phyloP scores from a whole-genome alignment of 2,113 vertebrate genomes.

The Scatophagus argus region DNA sequence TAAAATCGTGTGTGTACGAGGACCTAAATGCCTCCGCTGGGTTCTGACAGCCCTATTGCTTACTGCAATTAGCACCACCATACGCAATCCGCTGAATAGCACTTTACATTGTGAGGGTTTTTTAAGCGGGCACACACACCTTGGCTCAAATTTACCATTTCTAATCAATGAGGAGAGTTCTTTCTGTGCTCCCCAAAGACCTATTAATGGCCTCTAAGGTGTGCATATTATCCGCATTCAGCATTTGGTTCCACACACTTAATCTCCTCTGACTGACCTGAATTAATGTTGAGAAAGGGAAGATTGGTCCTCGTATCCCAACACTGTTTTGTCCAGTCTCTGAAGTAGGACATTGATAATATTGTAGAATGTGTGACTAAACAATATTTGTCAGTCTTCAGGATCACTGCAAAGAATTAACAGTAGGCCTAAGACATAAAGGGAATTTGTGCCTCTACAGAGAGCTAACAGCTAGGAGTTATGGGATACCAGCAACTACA shows the following conservation, averaged over 20 bases:
- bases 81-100: conserved; percentile 78
- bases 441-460: background rate
- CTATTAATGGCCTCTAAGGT: conserved; percentile 80
- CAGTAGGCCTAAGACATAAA: conserved; percentile 5
- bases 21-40: conserved; percentile 82
- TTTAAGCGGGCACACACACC: conserved; percentile 69
- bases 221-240: conserved; percentile 81
- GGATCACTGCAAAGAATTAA: conserved; percentile 52
- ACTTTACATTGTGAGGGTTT: conserved; percentile 71
- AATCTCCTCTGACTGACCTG: conserved; percentile 79
- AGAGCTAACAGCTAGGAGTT: background rate
- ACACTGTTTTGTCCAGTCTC: conserved; percentile 69
- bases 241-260: conserved; percentile 78
- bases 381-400: conserved; percentile 29
- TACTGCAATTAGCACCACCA: conserved; percentile 83
- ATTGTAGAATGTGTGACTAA: conserved; percentile 30
- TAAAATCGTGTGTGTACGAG: conserved; percentile 63
- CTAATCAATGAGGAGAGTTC: conserved; percentile 79
- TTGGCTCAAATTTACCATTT: conserved; percentile 78
- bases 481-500: background rate
- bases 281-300: conserved; percentile 76
- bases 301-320: conserved; percentile 69
- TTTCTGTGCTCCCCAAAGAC: conserved; percentile 73
- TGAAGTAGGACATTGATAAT: conserved; percentile 76
- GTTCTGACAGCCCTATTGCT: conserved; percentile 83